These are phyloP conservation scores for Carpatolechia fugitivella DNA, from an alignment of 2,888 invertebrate genomes.

Conservation along the genomic window DNA sequence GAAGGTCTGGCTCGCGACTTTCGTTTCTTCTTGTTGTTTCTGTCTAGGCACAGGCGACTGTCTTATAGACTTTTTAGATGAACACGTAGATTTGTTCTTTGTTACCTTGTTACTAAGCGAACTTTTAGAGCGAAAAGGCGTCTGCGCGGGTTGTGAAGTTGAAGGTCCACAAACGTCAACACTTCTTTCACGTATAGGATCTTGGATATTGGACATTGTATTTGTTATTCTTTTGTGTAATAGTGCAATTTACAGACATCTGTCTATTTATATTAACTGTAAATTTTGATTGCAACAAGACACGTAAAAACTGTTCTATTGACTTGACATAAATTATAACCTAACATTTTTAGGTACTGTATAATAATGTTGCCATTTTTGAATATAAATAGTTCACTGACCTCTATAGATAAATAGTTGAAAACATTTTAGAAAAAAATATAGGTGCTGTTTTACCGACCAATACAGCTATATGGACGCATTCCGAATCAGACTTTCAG, in stretches of 20 bases:
- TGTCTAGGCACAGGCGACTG: constrained; percentile 23
- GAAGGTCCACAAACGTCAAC: constrained; percentile 38
- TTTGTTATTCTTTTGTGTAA: neutral
- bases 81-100: constrained; percentile 27
- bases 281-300: constrained; percentile 14
- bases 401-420: too few relatives aligned
- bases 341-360: neutral
- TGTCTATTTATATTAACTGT: constrained; percentile 5
- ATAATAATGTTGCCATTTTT: neutral
- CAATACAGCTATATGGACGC: too few relatives aligned
- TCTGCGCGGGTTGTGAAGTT: constrained; percentile 39
- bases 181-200: constrained; percentile 38
- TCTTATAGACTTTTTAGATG: constrained; percentile 27
- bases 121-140: constrained; percentile 37
- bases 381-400: neutral
- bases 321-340: neutral
- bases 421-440: too few relatives aligned
- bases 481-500: too few relatives aligned
- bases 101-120: constrained; percentile 34
- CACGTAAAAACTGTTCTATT: constrained; percentile 6
- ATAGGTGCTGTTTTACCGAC: too few relatives aligned
- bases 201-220: constrained; percentile 44
- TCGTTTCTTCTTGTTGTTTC: constrained; percentile 24
- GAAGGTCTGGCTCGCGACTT: constrained; percentile 19
- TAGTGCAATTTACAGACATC: constrained; percentile 1